Conservation (phyloP, 2,113 vertebrate genomes). For the Myiozetetes cayanensis region DNA sequence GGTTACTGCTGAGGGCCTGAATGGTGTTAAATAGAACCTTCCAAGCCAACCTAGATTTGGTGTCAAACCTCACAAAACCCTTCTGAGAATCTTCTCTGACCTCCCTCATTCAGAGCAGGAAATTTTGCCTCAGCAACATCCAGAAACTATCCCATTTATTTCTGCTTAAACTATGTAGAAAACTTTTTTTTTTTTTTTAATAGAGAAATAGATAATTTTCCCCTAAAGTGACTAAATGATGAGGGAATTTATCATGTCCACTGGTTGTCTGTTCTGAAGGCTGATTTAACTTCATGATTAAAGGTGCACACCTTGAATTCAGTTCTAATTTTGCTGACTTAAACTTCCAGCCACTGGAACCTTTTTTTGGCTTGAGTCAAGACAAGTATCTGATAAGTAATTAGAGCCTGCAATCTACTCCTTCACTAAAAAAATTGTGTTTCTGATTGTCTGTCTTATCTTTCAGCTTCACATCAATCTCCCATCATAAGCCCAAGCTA, state of each 20-base stretch:
- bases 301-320: neutral
- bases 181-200: neutral
- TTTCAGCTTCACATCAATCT: neutral
- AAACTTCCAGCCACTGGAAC: neutral
- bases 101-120: neutral
- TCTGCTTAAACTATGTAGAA: neutral
- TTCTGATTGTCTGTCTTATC: neutral
- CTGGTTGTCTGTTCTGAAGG: neutral
- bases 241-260: neutral
- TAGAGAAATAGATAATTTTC: neutral
- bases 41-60: neutral
- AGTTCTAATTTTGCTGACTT: neutral
- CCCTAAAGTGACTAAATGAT: neutral
- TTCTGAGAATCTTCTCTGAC: neutral
- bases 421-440: neutral
- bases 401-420: constrained; percentile 2
- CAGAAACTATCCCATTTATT: neutral
- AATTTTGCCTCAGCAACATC: neutral
- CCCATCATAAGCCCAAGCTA: neutral
- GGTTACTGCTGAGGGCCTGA: neutral
- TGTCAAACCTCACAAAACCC: neutral
- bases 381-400: constrained; percentile 19
- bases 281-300: neutral
- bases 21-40: neutral
- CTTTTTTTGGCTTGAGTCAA: neutral